Base-by-base conservation (phyloP, 1,140 invertebrate species). In the Saccostrea cuccullata region DNA sequence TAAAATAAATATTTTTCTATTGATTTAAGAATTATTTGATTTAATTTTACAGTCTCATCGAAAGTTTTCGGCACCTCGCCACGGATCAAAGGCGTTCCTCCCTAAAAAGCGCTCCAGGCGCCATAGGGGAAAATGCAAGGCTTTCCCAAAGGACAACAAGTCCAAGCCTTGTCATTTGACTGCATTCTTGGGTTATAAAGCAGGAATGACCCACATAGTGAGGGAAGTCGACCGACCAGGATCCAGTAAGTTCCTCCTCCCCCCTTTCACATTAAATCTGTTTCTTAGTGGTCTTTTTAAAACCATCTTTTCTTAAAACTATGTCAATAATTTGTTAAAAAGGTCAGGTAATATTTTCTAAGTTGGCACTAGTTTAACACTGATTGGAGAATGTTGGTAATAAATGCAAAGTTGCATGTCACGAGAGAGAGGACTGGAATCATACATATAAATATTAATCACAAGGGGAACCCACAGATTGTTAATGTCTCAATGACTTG, bases 141-240 rank as follows among this genome's bases (percentile, higher is more conserved):
- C 99, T 90, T 99, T 99, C 96, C 99, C 99, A n/a, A 99, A 98
- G 94, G 99, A 99, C 97, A 98, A 99, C 94, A 96, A 97, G 30
- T 97, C 95, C 90, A 99, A 99, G 95, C 99, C 99, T 56, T 98
- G 99, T 8, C 99, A 99, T 96, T 96, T 99, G 60, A 99, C 99
- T 9, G 98, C 98, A 87, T 99, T 99, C 95, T 96, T 99, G 91
- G 98, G 97, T 82, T 99, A 99, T 95, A 99, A 99, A 95, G 98
- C 99, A 95, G 99, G 99, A 95, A 99, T 99, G 99, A 99, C 99
- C 91, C 99, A 99, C 95, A 98, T 99, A 95, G 98, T 99, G 5
- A 96, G 99, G 93, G 99, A 99, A 96, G 98, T 99, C 83, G 99
- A 99, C 96, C 97, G 99, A 96, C 99, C 98, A 94, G 99, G 99